Evolutionary conservation across 2,113 vertebrate species (phyloP).

Genomic region (Stegostoma tigrinum): DNA sequence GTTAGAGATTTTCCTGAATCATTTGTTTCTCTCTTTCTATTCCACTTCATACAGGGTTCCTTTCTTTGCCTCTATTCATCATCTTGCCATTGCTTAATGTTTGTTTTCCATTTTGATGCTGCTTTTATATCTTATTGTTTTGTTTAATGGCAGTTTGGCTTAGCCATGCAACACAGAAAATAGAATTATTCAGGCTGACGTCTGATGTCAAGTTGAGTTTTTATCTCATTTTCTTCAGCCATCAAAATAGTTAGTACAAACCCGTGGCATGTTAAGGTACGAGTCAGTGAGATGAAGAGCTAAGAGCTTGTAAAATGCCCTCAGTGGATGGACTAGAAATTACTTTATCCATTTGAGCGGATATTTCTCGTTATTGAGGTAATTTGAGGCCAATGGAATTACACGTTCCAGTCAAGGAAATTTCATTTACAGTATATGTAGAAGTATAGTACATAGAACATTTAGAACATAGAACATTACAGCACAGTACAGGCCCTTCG

Average conservation of each 20-base stretch:
- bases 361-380: background rate
- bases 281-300: background rate
- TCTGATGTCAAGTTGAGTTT: background rate
- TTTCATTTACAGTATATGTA: background rate
- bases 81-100: background rate
- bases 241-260: background rate
- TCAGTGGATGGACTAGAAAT: background rate
- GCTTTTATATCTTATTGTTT: background rate
- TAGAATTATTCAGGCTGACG: background rate
- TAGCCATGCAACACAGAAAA: background rate
- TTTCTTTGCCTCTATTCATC: background rate
- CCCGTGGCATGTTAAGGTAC: background rate
- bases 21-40: background rate
- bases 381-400: background rate
- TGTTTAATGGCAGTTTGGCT: slow-evolving; percentile 3
- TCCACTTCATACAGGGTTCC: background rate
- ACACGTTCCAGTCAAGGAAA: background rate
- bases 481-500: too few species aligned
- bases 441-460: too few species aligned
- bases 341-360: background rate
- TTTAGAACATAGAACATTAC: too few species aligned
- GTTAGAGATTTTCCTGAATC: background rate
- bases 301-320: background rate
- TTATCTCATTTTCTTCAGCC: slow-evolving; percentile 15
- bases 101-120: background rate